Evolutionary conservation across 1,140 invertebrate genomes (phyloP).

Genomic region (Ceratina calcarata): DNA sequence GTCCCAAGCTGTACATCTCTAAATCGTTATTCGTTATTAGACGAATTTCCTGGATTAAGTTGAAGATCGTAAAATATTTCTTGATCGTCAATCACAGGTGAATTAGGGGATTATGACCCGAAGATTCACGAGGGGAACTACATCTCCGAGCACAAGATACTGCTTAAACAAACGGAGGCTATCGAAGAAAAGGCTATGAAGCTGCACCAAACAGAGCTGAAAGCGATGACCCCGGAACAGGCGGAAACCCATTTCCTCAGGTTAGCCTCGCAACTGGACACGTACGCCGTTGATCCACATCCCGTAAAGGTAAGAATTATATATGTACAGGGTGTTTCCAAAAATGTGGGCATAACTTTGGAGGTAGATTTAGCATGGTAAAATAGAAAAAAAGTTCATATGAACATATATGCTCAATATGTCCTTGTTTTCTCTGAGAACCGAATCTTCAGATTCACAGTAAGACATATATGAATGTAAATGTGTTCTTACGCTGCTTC

Average conservation of each 20-base stretch:
- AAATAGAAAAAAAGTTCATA: too few relatives aligned
- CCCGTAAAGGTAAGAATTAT: slow-evolving; percentile 92
- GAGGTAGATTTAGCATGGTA: too few relatives aligned
- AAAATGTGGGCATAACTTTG: too few relatives aligned
- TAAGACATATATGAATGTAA: too few relatives aligned
- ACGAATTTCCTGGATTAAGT: neutral
- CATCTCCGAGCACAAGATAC: slow-evolving; percentile 93
- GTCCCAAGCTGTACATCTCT: too few relatives aligned
- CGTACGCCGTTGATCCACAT: slow-evolving; percentile 98
- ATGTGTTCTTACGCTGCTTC: too few relatives aligned
- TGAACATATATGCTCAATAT: too few relatives aligned
- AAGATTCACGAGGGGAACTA: slow-evolving; percentile 94
- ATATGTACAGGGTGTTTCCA: too few relatives aligned
- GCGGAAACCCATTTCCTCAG: slow-evolving; percentile 93
- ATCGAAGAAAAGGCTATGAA: slow-evolving; percentile 96
- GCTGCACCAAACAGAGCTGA: slow-evolving; percentile 90
- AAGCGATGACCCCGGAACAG: slow-evolving; percentile 86
- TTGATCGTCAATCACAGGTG: slow-evolving; percentile 83
- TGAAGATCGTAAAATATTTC: neutral
- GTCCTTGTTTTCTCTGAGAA: too few relatives aligned
- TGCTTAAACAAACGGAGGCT: slow-evolving; percentile 93
- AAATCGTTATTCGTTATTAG: neutral
- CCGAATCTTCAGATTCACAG: too few relatives aligned
- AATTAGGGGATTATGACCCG: slow-evolving; percentile 96
- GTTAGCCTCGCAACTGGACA: slow-evolving; percentile 94